phyloP scores from a whole-genome alignment of 1,140 invertebrate species.

The Solen grandis region DNA sequence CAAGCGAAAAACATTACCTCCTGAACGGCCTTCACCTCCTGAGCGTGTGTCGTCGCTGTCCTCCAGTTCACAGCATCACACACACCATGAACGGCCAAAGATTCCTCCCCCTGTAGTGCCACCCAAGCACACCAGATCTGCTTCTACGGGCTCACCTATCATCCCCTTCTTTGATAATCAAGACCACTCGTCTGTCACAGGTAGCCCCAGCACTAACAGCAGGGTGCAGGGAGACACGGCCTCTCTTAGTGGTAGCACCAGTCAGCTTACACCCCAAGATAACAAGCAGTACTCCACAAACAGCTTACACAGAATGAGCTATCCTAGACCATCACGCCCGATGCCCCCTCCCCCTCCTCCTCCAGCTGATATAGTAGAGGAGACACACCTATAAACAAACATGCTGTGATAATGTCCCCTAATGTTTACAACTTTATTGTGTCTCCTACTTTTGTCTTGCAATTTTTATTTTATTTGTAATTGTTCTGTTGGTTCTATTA shows the following conservation, averaged over 20 bases:
- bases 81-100: constrained; percentile 63
- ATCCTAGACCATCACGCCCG: constrained; percentile 55
- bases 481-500: too few relatives aligned
- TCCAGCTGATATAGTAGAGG: constrained; percentile 60
- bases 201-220: constrained; percentile 21
- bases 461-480: too few relatives aligned
- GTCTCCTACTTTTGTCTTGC: too few relatives aligned
- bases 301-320: constrained; percentile 53
- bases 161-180: constrained; percentile 29
- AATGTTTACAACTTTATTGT: too few relatives aligned
- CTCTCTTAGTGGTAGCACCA: constrained; percentile 7
- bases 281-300: constrained; percentile 40
- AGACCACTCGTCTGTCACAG: constrained; percentile 21
- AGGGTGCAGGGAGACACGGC: constrained; percentile 9
- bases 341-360: constrained; percentile 66
- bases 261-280: constrained; percentile 43
- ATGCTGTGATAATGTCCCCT: constrained; percentile 57
- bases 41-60: constrained; percentile 57
- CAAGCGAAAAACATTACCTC: constrained; percentile 59
- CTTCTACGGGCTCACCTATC: constrained; percentile 70
- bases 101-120: constrained; percentile 63
- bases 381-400: constrained; percentile 63
- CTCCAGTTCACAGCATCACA: constrained; percentile 32
- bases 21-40: constrained; percentile 56
- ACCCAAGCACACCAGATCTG: constrained; percentile 69